Evolutionary conservation across 2,797 vertebrate genomes (phyloP).

Genomic region (Coranthus polyacanthus): DNA sequence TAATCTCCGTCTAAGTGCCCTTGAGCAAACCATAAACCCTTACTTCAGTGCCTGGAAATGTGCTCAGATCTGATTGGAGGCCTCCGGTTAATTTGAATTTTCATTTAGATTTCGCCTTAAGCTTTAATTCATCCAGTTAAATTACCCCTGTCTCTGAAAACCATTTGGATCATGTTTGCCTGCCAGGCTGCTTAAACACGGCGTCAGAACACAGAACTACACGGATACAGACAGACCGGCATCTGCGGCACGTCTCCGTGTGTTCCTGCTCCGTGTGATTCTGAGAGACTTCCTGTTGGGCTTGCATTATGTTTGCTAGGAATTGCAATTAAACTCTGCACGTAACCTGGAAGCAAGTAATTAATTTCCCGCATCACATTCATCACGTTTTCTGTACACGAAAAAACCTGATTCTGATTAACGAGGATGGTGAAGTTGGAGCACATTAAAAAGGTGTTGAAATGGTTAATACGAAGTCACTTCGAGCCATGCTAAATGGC

Average conservation of each 20-base stretch:
- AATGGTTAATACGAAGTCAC: too few species aligned
- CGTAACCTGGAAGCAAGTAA: slow-evolving; percentile 5
- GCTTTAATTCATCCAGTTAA: slow-evolving; percentile 38
- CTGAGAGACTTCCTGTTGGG: not conserved
- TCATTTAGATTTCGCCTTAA: slow-evolving; percentile 30
- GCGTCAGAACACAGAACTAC: not conserved
- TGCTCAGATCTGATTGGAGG: slow-evolving; percentile 17
- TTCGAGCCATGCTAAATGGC: not conserved
- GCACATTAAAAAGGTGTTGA: not conserved
- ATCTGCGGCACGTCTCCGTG: slow-evolving; percentile 6
- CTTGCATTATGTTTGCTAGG: slow-evolving; percentile 12
- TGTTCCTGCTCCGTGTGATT: not conserved
- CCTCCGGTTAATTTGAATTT: slow-evolving; percentile 15
- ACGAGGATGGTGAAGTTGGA: not conserved
- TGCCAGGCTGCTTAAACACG: slow-evolving; percentile 9
- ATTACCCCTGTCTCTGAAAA: slow-evolving; percentile 7
- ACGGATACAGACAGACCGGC: not conserved
- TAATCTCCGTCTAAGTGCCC: slow-evolving; percentile 13
- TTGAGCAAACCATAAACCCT: slow-evolving; percentile 6
- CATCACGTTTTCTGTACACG: not conserved
- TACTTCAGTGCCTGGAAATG: slow-evolving; percentile 6
- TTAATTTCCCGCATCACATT: not conserved
- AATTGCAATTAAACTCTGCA: slow-evolving; percentile 16
- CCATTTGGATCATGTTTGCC: slow-evolving; percentile 15
- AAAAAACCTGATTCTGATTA: not conserved